Evolutionary conservation across 2,888 invertebrate species (phyloP), one percentile per base, ranked within the genome.

Genomic region (Gymnosoma rotundatum): DNA sequence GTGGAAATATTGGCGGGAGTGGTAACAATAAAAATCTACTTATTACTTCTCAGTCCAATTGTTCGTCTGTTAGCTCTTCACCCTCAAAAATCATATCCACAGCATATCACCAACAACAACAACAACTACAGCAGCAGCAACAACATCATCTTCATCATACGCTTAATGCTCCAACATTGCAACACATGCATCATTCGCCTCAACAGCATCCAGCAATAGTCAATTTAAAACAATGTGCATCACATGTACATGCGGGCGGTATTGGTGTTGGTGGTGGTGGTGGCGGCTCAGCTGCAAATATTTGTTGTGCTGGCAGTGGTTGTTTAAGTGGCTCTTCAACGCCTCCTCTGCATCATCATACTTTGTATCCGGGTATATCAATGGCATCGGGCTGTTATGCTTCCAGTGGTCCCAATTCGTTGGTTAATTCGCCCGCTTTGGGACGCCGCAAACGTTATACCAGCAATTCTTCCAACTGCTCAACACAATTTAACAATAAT

Each of bases 391-490:
- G 74, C 48, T 85, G 87, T 66, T 84, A 86, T 64, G 80, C 90
- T 54, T 88, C 90, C 74, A 90, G 91, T 81, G 90, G 91, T 12
- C 90, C 91, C 80, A 91, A 91, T 69, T 92, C 92, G 36, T 87
- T 91, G 87, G 91, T 90, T 78, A 92, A 91, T 83, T 92, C 92
- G 61, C 93, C 94, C 89, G 93, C 93, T 89, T 93, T 94, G 93
- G 94, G 94, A 91, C 93, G 94, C 89, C 94, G 94, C 91, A 95
- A 95, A 82, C 91, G 92, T 91, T 94, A 94, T 93, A 94, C 94
- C 72, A 92, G 92, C 88, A 91, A 93, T 92, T 93, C 92, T 90
- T 94, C 93, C 91, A 94, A 93, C 87, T 94, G 93, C 91, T 94
- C 94, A 88, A 94, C 93, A 92, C 94, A 94, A 91, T 94, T 94